Evolutionary conservation across 2,888 invertebrate genomes (phyloP).

Genomic region (Diploptera punctata): DNA sequence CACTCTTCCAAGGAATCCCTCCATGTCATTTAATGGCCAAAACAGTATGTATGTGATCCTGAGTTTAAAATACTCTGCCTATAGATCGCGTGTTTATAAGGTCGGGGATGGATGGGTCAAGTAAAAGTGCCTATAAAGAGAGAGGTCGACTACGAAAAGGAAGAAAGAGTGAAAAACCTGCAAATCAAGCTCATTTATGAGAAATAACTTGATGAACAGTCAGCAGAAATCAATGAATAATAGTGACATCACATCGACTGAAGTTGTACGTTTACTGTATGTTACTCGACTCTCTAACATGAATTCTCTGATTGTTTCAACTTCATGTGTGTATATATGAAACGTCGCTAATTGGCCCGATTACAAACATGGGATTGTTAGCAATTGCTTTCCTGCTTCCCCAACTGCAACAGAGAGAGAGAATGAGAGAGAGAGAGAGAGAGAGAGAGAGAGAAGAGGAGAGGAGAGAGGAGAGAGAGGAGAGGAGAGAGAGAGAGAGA

Average conservation of each 20-base stretch:
- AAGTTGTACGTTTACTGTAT: neutral
- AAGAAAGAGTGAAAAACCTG: no score
- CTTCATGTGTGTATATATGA: neutral
- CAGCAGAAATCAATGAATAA: neutral
- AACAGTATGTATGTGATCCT: no score
- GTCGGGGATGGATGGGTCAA: no score
- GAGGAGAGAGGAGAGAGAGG: neutral
- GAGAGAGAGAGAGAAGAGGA: neutral
- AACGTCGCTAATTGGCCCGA: neutral
- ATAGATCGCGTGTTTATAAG: no score
- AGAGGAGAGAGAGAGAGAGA: neutral
- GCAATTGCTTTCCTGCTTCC: constrained; percentile 4
- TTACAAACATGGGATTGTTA: constrained; percentile 12
- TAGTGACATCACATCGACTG: neutral
- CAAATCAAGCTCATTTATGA: no score
- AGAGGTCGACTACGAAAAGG: no score
- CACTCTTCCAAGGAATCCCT: no score
- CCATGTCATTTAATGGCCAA: no score
- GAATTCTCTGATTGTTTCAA: neutral
- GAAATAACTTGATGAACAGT: no score
- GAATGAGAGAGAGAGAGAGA: neutral
- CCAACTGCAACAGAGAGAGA: neutral
- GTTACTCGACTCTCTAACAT: neutral
- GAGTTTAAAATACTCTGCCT: no score
- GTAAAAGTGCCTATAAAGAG: no score